A percentile compares a stretch with the other conserved stretches of the same genome.
Conservation (phyloP, 2,113 vertebrate species). For the Cardinalis cardinalis region DNA sequence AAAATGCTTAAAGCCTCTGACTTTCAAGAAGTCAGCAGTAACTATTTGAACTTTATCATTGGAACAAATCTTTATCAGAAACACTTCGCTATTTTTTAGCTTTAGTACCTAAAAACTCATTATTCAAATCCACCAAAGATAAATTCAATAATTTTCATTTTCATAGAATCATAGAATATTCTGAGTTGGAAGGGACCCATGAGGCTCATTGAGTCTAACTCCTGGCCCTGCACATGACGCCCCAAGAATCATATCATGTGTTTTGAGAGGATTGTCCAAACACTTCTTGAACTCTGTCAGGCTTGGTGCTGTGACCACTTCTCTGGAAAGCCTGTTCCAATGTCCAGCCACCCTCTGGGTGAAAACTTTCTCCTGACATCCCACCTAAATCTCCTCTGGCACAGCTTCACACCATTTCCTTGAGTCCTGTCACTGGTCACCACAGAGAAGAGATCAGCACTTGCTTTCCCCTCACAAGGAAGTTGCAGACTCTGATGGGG, state of each 20-base stretch:
- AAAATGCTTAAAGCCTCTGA: neutral
- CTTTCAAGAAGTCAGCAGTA: neutral
- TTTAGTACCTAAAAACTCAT: neutral
- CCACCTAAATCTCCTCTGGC: neutral
- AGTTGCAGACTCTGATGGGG: neutral
- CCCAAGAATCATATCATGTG: neutral
- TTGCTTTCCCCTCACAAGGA: neutral
- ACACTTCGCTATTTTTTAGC: neutral
- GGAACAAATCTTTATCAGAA: neutral
- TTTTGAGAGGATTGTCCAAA: neutral
- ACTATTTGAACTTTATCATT: neutral
- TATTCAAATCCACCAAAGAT: neutral
- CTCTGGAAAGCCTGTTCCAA: neutral
- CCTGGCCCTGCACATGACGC: neutral
- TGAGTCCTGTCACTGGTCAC: neutral
- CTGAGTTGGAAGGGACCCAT: neutral
- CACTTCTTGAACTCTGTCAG: neutral
- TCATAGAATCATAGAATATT: neutral
- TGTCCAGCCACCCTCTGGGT: neutral
- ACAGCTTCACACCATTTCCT: neutral
- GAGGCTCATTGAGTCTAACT: neutral
- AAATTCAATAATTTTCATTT: neutral
- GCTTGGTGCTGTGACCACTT: neutral
- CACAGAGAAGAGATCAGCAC: neutral
- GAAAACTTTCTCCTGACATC: neutral